These are phyloP conservation scores for Sciurus vulgaris DNA, from an alignment of 2,797 vertebrate species.

Conservation along the genomic window DNA sequence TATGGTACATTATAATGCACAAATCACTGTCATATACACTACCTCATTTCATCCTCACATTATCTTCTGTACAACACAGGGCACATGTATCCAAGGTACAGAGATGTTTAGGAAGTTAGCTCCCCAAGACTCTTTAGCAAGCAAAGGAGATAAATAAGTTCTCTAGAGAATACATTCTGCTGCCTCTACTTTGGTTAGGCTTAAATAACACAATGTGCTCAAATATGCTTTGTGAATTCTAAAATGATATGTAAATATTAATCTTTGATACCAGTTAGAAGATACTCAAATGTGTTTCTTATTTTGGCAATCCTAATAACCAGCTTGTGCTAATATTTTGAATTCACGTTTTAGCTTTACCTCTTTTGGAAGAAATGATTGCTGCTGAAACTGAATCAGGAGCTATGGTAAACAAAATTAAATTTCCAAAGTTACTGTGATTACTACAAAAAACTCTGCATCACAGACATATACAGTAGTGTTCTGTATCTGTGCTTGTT, in stretches of 20 bases:
- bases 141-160: not conserved
- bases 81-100: not conserved
- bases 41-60: not conserved
- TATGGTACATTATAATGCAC: not conserved
- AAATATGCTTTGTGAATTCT: constrained; percentile 24
- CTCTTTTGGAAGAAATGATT: constrained; percentile 91
- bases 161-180: not conserved
- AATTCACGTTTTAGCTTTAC: constrained; percentile 90
- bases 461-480: constrained; percentile 6
- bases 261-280: constrained; percentile 35
- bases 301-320: constrained; percentile 5
- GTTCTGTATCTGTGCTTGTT: constrained; percentile 24
- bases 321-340: constrained; percentile 61
- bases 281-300: not conserved
- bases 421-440: constrained; percentile 53
- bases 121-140: not conserved
- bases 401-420: constrained; percentile 88
- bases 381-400: constrained; percentile 89
- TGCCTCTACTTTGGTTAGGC: not conserved
- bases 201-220: not conserved
- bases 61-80: not conserved
- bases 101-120: not conserved
- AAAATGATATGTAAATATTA: not conserved
- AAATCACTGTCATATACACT: not conserved
- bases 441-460: not conserved